These are phyloP conservation scores for Pitta sordida DNA, from an alignment of 2,113 vertebrate genomes.

Conservation along the genomic window DNA sequence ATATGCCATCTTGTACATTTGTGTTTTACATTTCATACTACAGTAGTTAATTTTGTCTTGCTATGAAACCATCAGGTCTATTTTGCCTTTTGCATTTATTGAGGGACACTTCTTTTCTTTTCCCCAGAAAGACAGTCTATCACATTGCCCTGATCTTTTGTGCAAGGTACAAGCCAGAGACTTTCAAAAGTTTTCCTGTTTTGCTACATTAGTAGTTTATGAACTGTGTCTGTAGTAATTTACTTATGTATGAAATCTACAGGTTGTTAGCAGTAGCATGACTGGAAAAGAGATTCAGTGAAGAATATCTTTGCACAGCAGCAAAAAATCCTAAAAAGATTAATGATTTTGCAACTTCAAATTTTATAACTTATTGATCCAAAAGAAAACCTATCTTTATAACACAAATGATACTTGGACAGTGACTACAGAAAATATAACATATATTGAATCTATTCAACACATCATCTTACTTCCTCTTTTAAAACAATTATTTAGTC, in stretches of 20 bases:
- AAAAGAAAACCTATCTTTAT: neutral
- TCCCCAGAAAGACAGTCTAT: neutral
- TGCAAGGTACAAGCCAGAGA: neutral
- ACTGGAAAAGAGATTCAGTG: neutral
- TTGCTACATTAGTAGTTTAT: neutral
- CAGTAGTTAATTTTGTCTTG: neutral
- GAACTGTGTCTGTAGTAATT: neutral
- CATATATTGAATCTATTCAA: neutral
- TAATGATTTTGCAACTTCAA: neutral
- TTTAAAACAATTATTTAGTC: neutral
- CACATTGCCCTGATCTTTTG: neutral
- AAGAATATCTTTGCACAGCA: neutral
- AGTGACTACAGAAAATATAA: neutral
- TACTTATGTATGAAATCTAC: neutral
- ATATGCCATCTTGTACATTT: neutral
- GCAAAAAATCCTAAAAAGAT: neutral
- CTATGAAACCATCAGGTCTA: neutral
- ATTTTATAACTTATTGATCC: neutral
- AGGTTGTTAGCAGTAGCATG: neutral
- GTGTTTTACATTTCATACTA: neutral
- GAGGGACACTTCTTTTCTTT: neutral
- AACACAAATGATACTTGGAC: neutral
- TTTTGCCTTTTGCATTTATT: neutral
- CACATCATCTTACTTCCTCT: accelerated
- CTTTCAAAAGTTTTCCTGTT: neutral